These are phyloP conservation scores for Montipora cactus DNA, from an alignment of 64 coral and sea anemone genomes.

Conservation along the genomic window DNA sequence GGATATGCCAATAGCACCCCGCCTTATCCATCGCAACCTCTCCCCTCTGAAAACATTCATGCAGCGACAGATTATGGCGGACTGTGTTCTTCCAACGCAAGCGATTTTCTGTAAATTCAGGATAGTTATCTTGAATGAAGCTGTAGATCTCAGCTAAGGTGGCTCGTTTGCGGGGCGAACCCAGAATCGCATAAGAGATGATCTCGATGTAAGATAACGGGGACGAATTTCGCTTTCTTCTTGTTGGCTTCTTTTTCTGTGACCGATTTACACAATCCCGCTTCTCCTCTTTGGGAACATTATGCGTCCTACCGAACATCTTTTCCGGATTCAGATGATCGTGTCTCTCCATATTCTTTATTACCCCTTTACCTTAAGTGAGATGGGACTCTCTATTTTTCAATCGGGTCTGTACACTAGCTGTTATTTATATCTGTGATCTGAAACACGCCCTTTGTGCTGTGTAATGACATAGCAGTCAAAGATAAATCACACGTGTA, in stretches of 20 bases:
- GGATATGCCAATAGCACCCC: constrained; percentile 64
- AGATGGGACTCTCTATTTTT: not conserved
- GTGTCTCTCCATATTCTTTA: not conserved
- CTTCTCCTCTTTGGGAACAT: not conserved
- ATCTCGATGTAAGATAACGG: constrained; percentile 50
- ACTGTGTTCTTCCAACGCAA: constrained; percentile 77
- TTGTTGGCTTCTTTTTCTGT: constrained; percentile 1
- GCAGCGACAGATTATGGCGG: constrained; percentile 71
- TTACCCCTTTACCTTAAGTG: not conserved
- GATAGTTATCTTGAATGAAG: constrained; percentile 45
- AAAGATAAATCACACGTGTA: constrained; percentile 8
- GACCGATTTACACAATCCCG: not conserved
- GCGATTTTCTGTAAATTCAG: constrained; percentile 42
- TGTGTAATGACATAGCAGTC: not conserved
- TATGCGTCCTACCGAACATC: not conserved
- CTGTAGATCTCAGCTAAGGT: constrained; percentile 59
- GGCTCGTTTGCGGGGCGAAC: constrained; percentile 26
- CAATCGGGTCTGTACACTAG: not conserved
- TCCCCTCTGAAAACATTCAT: constrained; percentile 69
- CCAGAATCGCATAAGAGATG: constrained; percentile 56
- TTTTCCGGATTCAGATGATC: not conserved
- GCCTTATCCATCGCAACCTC: constrained; percentile 39
- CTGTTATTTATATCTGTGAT: not conserved
- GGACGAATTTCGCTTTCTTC: constrained; percentile 27
- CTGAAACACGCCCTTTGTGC: not conserved